Evolutionary conservation across 2,888 invertebrate species (phyloP).

Genomic region (Dicyrtoma fusca): DNA sequence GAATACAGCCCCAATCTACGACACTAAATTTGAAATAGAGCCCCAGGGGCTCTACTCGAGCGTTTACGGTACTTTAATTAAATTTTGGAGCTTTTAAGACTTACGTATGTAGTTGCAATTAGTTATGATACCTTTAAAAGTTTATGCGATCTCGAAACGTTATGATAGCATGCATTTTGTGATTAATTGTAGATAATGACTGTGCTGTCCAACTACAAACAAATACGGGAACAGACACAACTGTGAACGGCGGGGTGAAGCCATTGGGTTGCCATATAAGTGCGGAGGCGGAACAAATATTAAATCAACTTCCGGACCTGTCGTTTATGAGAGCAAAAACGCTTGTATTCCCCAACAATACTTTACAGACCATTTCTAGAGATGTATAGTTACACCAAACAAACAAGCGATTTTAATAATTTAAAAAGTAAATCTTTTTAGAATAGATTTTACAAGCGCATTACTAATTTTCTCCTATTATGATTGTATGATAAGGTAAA

Average conservation of each 20-base stretch:
- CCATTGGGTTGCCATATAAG: neutral
- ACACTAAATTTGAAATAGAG: too few relatives aligned
- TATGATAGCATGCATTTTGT: neutral
- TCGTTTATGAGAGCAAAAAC: constrained; percentile 54
- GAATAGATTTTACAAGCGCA: neutral
- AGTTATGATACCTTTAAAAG: too few relatives aligned
- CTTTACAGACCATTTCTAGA: neutral
- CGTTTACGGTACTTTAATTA: too few relatives aligned
- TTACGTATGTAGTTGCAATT: too few relatives aligned
- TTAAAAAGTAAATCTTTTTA: neutral
- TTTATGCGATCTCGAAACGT: too few relatives aligned
- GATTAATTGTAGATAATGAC: constrained; percentile 11
- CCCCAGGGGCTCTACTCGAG: too few relatives aligned
- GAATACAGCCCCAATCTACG: too few relatives aligned
- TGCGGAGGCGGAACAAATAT: constrained; percentile 50
- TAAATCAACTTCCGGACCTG: constrained; percentile 52
- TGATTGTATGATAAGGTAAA: too few relatives aligned
- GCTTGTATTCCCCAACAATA: constrained; percentile 47
- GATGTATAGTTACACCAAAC: neutral
- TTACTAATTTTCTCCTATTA: neutral
- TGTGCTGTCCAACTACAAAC: neutral
- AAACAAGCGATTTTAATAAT: neutral
- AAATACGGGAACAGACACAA: too few relatives aligned
- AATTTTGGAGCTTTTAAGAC: too few relatives aligned
- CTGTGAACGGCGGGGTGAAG: neutral